Conservation (phyloP, 2,113 vertebrate genomes). For the Tricholaema leucomelas region DNA sequence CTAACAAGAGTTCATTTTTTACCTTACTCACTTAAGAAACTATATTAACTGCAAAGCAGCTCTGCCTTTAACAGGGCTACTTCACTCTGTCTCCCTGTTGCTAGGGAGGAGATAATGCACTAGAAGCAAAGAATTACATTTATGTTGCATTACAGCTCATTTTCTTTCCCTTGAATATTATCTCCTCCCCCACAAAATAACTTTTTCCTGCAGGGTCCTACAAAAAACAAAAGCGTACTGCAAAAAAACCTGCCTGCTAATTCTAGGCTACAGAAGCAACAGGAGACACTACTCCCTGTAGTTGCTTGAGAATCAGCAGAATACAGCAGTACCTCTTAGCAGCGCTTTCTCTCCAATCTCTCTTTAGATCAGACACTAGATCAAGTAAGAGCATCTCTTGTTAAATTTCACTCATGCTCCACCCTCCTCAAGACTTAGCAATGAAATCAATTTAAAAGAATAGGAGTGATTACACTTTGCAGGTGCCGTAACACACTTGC, state of each 20-base stretch:
- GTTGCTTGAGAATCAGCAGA: not conserved
- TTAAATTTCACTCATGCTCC: not conserved
- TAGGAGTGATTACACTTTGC: not conserved
- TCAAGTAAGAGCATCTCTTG: not conserved
- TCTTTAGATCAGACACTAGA: not conserved
- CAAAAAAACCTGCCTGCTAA: not conserved
- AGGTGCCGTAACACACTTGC: not conserved
- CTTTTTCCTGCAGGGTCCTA: not conserved
- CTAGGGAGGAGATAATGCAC: not conserved
- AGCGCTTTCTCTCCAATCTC: not conserved
- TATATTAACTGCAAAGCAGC: not conserved
- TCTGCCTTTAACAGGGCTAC: not conserved
- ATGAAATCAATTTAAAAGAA: not conserved
- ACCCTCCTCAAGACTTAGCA: not conserved
- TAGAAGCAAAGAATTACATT: not conserved
- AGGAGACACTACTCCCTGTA: not conserved
- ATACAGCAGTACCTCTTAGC: not conserved
- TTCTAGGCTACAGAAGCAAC: not conserved
- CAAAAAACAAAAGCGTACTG: not conserved
- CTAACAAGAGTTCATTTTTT: not conserved
- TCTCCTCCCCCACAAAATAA: not conserved
- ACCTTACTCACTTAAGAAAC: not conserved
- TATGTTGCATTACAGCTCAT: not conserved
- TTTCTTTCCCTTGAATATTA: not conserved
- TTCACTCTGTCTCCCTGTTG: not conserved